Base-by-base conservation (phyloP, 2,113 vertebrate genomes). In the Chionis minor region DNA sequence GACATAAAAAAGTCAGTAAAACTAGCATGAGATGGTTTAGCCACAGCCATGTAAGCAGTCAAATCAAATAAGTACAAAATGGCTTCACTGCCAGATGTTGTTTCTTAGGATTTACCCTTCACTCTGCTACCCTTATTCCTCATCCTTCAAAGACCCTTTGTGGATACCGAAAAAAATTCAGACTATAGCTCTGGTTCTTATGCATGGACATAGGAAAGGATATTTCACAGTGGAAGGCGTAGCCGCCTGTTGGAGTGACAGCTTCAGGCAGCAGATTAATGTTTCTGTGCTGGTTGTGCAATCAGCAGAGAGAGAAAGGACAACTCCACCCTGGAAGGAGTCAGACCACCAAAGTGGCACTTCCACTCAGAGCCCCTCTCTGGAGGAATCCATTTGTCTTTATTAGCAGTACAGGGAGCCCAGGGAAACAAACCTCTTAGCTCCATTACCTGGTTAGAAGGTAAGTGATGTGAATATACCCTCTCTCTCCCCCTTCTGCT, bases 1-100 rank as follows among this genome's bases (percentile, higher is more conserved):
- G 54, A 80, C 55, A 89, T 80, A 77, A 94, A 92, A 96, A 87
- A 94, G 63, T 61, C 85, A 44, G 84, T 82, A 75, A 71, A 94
- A 90, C 71, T 66, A 86, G 38, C 54, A 44, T 49, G 33, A 78
- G 49, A 56, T 73, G 21, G 32, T 71, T 90, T 65, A 88, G 75
- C 27, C 55, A 28, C 0, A 2, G 56, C n/a, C 23, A 20, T 47
- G 15, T 56, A 67, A 90, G 73, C 77, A 79, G 27, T 61, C 51
- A 72, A 56, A 32, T 81, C 51, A 78, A 83, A 52, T 61, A 89
- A 67, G 23, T 49, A 79, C 23, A 18, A 16, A 0, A 0, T 44
- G 23, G 23, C 32, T 89, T 84, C 9, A 14, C 14, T 81, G 73
- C 27, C 32, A 77, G 51, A 7, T 58, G 14, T 13, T 82, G 16